These are phyloP conservation scores for Orcinus orca DNA, from an alignment of 2,113 vertebrate genomes.

Conservation along the genomic window DNA sequence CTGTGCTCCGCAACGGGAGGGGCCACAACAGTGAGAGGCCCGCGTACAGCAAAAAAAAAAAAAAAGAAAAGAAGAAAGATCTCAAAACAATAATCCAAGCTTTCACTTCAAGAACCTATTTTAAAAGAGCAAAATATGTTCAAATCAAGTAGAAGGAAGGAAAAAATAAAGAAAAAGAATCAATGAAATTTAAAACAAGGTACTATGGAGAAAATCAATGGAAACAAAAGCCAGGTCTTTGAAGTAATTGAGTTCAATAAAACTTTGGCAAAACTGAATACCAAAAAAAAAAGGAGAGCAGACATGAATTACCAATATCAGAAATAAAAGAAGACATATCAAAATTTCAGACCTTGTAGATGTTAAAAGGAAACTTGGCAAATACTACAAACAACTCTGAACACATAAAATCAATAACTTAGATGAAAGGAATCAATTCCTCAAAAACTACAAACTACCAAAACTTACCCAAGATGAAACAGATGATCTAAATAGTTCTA, in stretches of 20 bases:
- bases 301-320: background rate
- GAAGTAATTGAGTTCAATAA: background rate
- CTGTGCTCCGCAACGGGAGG: too few species aligned
- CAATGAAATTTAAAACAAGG: background rate
- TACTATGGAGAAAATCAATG: background rate
- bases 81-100: background rate
- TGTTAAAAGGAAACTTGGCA: background rate
- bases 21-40: too few species aligned
- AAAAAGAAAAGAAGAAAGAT: conserved; percentile 18
- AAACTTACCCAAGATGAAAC: background rate
- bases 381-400: background rate
- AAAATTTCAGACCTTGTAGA: background rate
- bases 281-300: background rate
- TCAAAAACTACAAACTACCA: background rate
- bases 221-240: background rate
- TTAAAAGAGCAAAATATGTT: background rate
- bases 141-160: background rate
- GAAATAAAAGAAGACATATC: background rate
- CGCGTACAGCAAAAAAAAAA: background rate
- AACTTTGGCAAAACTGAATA: background rate
- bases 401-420: background rate
- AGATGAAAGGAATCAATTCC: background rate
- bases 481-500: background rate
- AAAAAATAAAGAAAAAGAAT: background rate
- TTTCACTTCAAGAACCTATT: background rate